Conservation (phyloP, 2,888 invertebrate species). For the Diabrotica balteata region DNA sequence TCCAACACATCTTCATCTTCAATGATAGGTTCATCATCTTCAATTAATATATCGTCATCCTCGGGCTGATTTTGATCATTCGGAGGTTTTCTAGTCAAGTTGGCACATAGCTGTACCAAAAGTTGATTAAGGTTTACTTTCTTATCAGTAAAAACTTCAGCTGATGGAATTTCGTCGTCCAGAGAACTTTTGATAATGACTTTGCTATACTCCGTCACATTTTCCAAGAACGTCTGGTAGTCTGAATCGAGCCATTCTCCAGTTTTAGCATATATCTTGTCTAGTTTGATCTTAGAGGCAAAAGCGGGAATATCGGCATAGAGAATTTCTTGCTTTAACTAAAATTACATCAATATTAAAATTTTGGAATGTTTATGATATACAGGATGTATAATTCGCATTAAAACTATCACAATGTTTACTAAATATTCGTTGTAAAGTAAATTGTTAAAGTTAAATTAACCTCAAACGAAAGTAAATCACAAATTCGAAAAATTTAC, state of each 20-base stretch:
- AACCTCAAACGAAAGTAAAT: background rate
- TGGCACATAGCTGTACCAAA: constrained; percentile 53
- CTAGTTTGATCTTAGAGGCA: constrained; percentile 68
- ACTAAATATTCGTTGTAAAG: background rate
- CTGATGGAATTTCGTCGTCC: constrained; percentile 42
- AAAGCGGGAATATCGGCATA: constrained; percentile 73
- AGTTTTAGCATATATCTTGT: constrained; percentile 58
- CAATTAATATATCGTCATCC: constrained; percentile 32
- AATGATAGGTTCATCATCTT: constrained; percentile 29
- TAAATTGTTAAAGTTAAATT: background rate
- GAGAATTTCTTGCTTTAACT: constrained; percentile 68
- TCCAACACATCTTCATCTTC: constrained; percentile 4
- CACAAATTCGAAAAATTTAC: background rate
- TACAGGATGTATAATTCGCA: too few relatives aligned
- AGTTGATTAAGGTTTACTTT: constrained; percentile 59
- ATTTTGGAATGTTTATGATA: too few relatives aligned
- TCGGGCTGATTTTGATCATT: constrained; percentile 23
- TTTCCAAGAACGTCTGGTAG: constrained; percentile 69
- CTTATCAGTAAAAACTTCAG: constrained; percentile 43
- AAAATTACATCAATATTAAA: background rate
- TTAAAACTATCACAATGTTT: too few relatives aligned
- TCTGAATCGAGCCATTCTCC: constrained; percentile 63
- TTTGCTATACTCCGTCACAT: constrained; percentile 62
- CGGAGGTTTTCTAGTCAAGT: constrained; percentile 38
- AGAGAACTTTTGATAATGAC: constrained; percentile 60